Evolutionary conservation across 2,888 invertebrate species (phyloP).

Genomic region (Nezara viridula): DNA sequence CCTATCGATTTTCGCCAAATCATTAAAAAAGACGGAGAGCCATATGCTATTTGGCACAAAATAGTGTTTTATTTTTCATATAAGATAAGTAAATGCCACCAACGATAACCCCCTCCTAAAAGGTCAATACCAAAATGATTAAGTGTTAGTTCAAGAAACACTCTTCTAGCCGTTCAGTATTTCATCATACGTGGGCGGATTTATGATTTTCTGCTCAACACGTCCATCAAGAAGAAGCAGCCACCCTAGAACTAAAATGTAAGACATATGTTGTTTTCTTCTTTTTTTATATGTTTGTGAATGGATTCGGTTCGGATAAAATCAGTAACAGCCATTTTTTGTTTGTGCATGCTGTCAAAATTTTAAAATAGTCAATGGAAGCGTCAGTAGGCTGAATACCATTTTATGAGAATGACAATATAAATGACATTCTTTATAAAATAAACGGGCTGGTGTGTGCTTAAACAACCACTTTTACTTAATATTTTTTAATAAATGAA

Average conservation of each 20-base stretch:
- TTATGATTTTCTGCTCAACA: neutral
- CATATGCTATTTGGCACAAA: neutral
- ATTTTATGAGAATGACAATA: neutral
- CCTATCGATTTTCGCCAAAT: neutral
- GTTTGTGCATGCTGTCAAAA: neutral
- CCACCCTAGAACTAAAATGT: neutral
- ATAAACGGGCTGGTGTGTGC: neutral
- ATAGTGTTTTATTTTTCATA: neutral
- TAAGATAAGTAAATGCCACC: constrained; percentile 15
- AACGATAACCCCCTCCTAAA: neutral
- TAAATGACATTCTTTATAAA: neutral
- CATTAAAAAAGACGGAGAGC: neutral
- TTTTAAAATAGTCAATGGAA: neutral
- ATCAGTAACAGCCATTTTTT: neutral
- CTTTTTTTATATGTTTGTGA: neutral
- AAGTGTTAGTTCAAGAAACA: constrained; percentile 15
- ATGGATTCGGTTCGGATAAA: neutral
- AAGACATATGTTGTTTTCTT: neutral
- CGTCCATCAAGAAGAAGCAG: neutral
- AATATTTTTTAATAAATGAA: neutral
- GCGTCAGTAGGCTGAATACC: neutral
- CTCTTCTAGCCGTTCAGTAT: neutral
- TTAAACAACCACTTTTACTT: neutral
- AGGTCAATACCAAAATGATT: constrained; percentile 42
- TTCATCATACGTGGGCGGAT: neutral